Conservation (phyloP, 2,113 vertebrate species). For the Abramis brama region DNA sequence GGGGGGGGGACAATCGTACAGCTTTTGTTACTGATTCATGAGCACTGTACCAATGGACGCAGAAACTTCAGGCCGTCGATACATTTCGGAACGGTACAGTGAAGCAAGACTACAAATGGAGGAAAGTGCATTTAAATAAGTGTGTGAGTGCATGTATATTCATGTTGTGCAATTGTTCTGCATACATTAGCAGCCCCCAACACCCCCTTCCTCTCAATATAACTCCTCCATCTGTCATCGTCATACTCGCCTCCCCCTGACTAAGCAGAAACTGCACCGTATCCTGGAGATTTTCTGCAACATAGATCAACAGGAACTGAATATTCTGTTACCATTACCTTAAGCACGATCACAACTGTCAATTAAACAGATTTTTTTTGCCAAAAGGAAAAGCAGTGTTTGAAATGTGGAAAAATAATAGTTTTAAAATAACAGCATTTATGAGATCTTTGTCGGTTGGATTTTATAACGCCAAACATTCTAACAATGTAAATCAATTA, state of each 20-base stretch:
- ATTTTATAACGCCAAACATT: no score
- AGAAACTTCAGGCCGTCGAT: conserved; percentile 20
- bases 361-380: not conserved
- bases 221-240: conserved; percentile 42
- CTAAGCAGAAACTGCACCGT: conserved; percentile 33
- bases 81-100: conserved; percentile 1
- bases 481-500: no score
- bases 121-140: not conserved
- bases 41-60: not conserved
- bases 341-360: not conserved
- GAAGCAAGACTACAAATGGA: conserved; percentile 13
- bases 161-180: conserved; percentile 21
- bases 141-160: conserved; percentile 20
- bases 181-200: conserved; percentile 17
- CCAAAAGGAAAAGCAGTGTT: not conserved
- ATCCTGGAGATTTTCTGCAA: conserved; percentile 41
- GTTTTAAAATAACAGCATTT: no score
- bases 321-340: not conserved
- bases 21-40: conserved; percentile 49
- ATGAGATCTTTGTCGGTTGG: no score
- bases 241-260: conserved; percentile 19
- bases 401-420: not conserved
- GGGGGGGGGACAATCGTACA: not conserved
- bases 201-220: not conserved
- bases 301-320: conserved; percentile 34